Evolutionary conservation across 2,888 invertebrate species (phyloP).

Genomic region (Ormyrus nitidulus): DNA sequence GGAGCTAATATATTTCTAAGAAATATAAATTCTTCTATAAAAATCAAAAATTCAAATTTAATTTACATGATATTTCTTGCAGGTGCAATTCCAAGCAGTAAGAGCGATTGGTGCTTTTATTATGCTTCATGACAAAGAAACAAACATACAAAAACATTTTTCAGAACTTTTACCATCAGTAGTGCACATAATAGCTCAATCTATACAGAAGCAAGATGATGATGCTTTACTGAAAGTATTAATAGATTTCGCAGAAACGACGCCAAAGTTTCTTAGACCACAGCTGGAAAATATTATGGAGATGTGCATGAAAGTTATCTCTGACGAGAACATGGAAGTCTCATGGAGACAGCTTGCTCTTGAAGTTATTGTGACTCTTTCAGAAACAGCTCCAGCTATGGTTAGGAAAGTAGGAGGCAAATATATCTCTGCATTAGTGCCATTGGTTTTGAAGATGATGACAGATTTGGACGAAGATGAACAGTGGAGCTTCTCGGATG

Average conservation of each 20-base stretch:
- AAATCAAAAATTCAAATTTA: neutral
- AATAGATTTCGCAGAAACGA: constrained; percentile 94
- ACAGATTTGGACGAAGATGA: constrained; percentile 95
- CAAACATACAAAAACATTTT: constrained; percentile 92
- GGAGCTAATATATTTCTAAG: constrained; percentile 74
- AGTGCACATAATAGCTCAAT: constrained; percentile 87
- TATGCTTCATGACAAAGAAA: constrained; percentile 94
- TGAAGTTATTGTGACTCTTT: constrained; percentile 90
- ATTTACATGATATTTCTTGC: constrained; percentile 29
- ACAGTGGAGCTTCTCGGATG: constrained; percentile 91
- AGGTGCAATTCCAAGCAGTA: constrained; percentile 87
- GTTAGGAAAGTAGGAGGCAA: constrained; percentile 93
- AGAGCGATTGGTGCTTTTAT: constrained; percentile 92
- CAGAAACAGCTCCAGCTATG: constrained; percentile 98
- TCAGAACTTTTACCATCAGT: constrained; percentile 88
- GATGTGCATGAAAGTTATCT: constrained; percentile 87
- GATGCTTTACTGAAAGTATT: constrained; percentile 94
- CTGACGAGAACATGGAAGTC: constrained; percentile 80
- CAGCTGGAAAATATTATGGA: constrained; percentile 91
- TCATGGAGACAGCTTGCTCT: constrained; percentile 93
- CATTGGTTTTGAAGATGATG: constrained; percentile 94
- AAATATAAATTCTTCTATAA: constrained; percentile 2
- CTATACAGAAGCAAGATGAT: constrained; percentile 89
- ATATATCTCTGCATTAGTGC: constrained; percentile 88
- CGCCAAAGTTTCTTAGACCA: constrained; percentile 93